Conservation (phyloP, 2,888 invertebrate species). For the Dolomedes plantarius region DNA sequence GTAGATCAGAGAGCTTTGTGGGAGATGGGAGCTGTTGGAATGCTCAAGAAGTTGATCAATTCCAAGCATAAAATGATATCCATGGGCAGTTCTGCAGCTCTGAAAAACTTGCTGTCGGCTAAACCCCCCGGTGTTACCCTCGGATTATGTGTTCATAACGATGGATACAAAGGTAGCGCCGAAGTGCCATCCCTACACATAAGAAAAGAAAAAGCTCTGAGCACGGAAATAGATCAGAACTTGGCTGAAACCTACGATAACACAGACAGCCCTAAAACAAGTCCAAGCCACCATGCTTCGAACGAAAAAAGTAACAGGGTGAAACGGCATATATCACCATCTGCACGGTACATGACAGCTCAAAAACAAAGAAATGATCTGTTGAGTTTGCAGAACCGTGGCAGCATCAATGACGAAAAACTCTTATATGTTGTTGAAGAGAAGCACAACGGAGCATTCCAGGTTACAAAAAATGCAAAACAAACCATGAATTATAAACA, state of each 20-base stretch:
- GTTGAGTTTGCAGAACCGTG: conserved; percentile 29
- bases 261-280: conserved; percentile 81
- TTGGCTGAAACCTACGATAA: conserved; percentile 94
- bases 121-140: conserved; percentile 79
- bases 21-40: conserved; percentile 94
- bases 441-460: conserved; percentile 61
- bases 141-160: conserved; percentile 31
- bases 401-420: background rate
- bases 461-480: conserved; percentile 56
- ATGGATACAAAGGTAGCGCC: conserved; percentile 40
- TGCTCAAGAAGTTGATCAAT: conserved; percentile 93
- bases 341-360: conserved; percentile 57
- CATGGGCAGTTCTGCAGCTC: conserved; percentile 95
- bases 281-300: conserved; percentile 75
- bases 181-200: conserved; percentile 87
- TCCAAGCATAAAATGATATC: conserved; percentile 98
- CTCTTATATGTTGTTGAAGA: conserved; percentile 48
- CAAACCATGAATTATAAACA: conserved; percentile 35
- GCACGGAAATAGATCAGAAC: conserved; percentile 83
- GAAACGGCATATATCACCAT: conserved; percentile 43
- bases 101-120: conserved; percentile 93
- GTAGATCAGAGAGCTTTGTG: conserved; percentile 92
- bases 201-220: conserved; percentile 85
- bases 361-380: conserved; percentile 60
- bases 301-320: conserved; percentile 71